phyloP scores from a whole-genome alignment of 2,888 invertebrate genomes.

The Bruchidius siliquastri region DNA sequence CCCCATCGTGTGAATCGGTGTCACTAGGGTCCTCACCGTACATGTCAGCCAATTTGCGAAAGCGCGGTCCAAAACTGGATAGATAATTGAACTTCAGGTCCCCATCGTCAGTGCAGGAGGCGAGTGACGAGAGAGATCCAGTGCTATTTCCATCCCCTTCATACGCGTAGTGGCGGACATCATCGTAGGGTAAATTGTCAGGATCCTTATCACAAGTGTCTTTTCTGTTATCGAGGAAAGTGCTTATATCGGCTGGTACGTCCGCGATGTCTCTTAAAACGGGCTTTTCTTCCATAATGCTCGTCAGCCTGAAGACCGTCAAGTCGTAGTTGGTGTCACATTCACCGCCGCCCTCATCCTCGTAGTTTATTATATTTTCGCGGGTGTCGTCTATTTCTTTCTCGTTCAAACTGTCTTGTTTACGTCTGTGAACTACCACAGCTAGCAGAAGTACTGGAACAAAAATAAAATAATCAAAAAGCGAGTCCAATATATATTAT shows the following conservation, averaged over 20 bases:
- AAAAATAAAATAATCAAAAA: conserved; percentile 11
- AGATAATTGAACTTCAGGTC: conserved; percentile 92
- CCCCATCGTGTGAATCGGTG: conserved; percentile 70
- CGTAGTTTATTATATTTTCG: conserved; percentile 96
- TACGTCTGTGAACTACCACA: conserved; percentile 82
- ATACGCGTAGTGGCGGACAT: conserved; percentile 95
- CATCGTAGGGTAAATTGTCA: conserved; percentile 89
- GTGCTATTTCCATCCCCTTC: conserved; percentile 92
- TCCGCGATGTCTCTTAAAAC: conserved; percentile 50
- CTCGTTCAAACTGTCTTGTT: conserved; percentile 80
- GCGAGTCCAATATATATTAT: too few species aligned
- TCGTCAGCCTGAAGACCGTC: conserved; percentile 60
- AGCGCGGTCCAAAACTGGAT: conserved; percentile 92
- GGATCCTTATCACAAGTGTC: conserved; percentile 88
- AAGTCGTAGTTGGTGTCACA: conserved; percentile 92
- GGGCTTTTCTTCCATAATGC: conserved; percentile 36
- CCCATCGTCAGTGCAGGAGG: conserved; percentile 61
- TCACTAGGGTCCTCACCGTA: conserved; percentile 87
- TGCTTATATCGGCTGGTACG: conserved; percentile 78
- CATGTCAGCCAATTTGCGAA: conserved; percentile 90
- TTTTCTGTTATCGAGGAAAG: conserved; percentile 86
- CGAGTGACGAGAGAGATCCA: conserved; percentile 87
- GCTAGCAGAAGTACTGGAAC: conserved; percentile 75
- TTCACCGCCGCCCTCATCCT: conserved; percentile 98
- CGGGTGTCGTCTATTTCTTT: conserved; percentile 94